phyloP scores from a whole-genome alignment of 2,113 vertebrate species.

The Rhea pennata region DNA sequence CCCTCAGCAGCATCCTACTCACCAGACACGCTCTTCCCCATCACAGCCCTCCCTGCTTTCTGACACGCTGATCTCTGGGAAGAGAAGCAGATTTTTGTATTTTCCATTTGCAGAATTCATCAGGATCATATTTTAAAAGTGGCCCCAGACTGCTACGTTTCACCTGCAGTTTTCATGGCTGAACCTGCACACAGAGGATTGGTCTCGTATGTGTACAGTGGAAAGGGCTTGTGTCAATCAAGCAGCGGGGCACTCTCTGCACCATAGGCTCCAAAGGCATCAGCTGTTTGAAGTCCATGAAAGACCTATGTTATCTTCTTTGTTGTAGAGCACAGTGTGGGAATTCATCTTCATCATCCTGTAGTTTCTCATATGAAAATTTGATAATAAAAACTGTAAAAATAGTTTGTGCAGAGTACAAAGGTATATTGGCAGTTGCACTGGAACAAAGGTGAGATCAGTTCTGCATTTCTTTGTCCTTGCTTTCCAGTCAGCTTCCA shows the following conservation, averaged over 20 bases:
- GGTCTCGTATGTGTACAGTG: neutral
- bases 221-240: neutral
- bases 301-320: neutral
- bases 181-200: neutral
- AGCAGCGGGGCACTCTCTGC: neutral
- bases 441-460: neutral
- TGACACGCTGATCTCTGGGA: neutral
- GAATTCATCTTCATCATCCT: slow-evolving; percentile 4
- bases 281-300: neutral
- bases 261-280: neutral
- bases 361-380: neutral
- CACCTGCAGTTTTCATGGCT: neutral
- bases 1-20: neutral
- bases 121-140: neutral
- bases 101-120: neutral
- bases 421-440: neutral
- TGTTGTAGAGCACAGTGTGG: neutral
- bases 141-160: neutral
- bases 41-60: neutral
- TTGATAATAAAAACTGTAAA: neutral
- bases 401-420: neutral
- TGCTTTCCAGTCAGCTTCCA: neutral
- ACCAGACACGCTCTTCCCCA: fast-evolving
- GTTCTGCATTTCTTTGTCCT: neutral
- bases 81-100: neutral